A percentile compares a stretch with the other conserved stretches of the same genome.
These are phyloP conservation scores for Cladopsammia gracilis DNA, from an alignment of 64 coral and sea anemone genomes.

Conservation along the genomic window DNA sequence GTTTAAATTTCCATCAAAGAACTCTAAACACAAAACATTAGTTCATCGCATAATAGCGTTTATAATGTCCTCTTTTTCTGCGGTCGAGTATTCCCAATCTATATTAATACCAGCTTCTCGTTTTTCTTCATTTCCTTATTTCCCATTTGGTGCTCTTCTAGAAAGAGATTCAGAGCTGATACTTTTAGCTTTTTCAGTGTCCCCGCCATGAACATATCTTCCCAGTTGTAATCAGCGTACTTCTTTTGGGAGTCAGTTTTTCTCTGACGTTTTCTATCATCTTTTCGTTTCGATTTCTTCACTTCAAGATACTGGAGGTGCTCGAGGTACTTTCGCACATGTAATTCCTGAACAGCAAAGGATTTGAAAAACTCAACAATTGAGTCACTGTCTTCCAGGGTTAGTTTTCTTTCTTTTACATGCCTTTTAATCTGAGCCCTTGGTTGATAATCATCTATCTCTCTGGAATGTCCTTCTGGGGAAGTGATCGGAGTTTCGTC, in stretches of 20 bases:
- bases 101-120: slow-evolving; percentile 24
- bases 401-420: slow-evolving; percentile 35
- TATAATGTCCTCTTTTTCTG: no score
- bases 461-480: slow-evolving; percentile 10
- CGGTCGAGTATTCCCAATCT: no score
- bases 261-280: slow-evolving; percentile 63
- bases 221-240: slow-evolving; percentile 57
- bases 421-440: slow-evolving; percentile 41
- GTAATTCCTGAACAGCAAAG: slow-evolving; percentile 34
- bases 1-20: no score
- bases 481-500: slow-evolving; percentile 25
- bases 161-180: slow-evolving; percentile 69
- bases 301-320: neutral
- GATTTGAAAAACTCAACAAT: slow-evolving; percentile 44
- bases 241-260: slow-evolving; percentile 65
- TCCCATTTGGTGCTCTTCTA: slow-evolving; percentile 46
- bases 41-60: no score
- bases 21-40: no score
- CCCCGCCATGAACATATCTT: slow-evolving; percentile 48
- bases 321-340: slow-evolving; percentile 21
- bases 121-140: slow-evolving; percentile 38
- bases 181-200: slow-evolving; percentile 57
- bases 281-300: slow-evolving; percentile 52
- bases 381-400: slow-evolving; percentile 6
- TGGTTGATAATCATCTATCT: slow-evolving; percentile 45